These are phyloP conservation scores for Graptemys geographica DNA, from an alignment of 2,797 vertebrate species.

Conservation along the genomic window DNA sequence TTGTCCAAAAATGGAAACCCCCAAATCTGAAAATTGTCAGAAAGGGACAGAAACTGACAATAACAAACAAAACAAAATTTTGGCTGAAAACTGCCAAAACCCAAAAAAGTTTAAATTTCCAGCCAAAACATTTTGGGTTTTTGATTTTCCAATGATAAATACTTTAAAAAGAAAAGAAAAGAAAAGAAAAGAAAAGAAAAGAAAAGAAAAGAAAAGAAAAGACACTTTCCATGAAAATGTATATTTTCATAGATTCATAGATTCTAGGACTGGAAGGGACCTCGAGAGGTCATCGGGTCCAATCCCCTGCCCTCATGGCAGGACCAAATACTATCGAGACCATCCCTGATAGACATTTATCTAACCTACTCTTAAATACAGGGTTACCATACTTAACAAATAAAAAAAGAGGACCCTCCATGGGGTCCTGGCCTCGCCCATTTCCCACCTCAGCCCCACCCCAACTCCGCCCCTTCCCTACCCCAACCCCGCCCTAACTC, in stretches of 20 bases:
- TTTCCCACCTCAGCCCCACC: too few relatives aligned
- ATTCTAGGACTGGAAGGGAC: too few relatives aligned
- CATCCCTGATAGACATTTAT: too few relatives aligned
- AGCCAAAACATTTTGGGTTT: neutral
- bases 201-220: neutral
- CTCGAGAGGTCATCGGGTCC: too few relatives aligned
- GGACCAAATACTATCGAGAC: too few relatives aligned
- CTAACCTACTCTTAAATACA: too few relatives aligned
- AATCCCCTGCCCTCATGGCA: too few relatives aligned
- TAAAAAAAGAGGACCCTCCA: too few relatives aligned
- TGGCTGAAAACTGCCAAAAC: neutral
- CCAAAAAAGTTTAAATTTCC: neutral
- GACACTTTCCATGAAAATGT: neutral
- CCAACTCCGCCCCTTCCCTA: too few relatives aligned
- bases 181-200: neutral
- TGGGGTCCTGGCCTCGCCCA: too few relatives aligned
- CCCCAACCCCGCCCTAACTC: too few relatives aligned
- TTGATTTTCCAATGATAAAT: neutral
- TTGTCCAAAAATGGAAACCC: neutral
- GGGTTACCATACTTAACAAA: too few relatives aligned
- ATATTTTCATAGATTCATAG: neutral
- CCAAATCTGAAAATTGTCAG: neutral
- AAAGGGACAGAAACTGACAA: neutral
- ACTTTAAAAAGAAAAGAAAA: neutral
- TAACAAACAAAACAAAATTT: neutral